phyloP scores from a whole-genome alignment of 2,888 invertebrate species.

The Diarsia dahlii region DNA sequence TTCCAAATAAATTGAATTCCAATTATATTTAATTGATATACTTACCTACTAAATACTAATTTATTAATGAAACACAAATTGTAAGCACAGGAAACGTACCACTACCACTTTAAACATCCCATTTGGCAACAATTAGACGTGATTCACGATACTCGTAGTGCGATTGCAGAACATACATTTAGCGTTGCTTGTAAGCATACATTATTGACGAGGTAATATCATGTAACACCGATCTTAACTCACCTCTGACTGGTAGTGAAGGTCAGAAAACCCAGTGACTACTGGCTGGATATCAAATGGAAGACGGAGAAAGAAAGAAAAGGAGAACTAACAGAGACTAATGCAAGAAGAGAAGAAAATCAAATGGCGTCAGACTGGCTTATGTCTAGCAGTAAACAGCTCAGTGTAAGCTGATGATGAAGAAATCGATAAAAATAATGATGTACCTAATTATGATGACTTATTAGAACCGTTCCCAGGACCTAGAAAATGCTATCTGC shows the following conservation, averaged over 20 bases:
- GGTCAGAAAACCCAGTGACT: constrained; percentile 20
- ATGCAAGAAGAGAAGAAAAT: not conserved
- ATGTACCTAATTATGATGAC: too few relatives aligned
- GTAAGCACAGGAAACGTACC: constrained; percentile 23
- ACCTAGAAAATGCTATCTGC: too few relatives aligned
- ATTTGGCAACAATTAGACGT: constrained; percentile 41
- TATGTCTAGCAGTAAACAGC: not conserved
- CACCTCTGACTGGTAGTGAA: constrained; percentile 7
- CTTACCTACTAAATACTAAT: too few relatives aligned
- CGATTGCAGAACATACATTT: constrained; percentile 51
- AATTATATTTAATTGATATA: constrained; percentile 6
- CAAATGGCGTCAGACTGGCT: not conserved
- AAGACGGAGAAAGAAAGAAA: not conserved
- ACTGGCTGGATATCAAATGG: not conserved
- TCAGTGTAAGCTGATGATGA: too few relatives aligned
- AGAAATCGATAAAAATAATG: too few relatives aligned
- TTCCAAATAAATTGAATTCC: not conserved
- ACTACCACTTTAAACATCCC: constrained; percentile 12
- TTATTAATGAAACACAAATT: constrained; percentile 2
- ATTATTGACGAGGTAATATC: constrained; percentile 58
- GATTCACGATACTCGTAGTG: constrained; percentile 36
- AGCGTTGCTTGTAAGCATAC: constrained; percentile 45
- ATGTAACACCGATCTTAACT: constrained; percentile 55
- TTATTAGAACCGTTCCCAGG: too few relatives aligned
- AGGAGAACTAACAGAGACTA: not conserved